Conservation (phyloP, 2,888 invertebrate species). For the Himalopsyche tibetana region DNA sequence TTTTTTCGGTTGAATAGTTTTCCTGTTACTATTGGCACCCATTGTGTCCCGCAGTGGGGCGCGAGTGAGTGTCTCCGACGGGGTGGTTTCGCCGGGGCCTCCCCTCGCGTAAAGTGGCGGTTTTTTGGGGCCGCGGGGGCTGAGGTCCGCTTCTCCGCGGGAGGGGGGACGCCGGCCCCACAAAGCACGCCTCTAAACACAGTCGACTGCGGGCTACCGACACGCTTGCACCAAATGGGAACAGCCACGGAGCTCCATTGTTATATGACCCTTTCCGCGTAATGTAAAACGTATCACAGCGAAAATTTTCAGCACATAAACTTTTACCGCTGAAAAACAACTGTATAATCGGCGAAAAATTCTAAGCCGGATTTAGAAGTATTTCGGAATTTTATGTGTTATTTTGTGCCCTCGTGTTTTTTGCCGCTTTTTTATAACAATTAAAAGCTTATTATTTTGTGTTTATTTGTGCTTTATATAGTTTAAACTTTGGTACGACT, state of each 20-base stretch:
- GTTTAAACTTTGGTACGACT: not conserved
- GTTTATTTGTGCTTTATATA: not conserved
- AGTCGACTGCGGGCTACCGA: conserved; percentile 56
- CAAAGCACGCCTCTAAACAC: conserved; percentile 39
- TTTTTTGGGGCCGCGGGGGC: conserved; percentile 31
- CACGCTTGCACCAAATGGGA: conserved; percentile 47
- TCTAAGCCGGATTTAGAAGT: not conserved
- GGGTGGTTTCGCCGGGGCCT: conserved; percentile 19
- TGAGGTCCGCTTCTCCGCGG: conserved; percentile 16
- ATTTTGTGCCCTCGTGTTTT: conserved; percentile 13
- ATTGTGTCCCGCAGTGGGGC: conserved; percentile 3
- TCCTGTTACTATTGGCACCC: not conserved
- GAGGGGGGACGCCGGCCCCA: conserved; percentile 31
- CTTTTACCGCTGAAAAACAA: conserved; percentile 14
- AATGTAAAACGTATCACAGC: not conserved
- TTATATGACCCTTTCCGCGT: conserved; percentile 11
- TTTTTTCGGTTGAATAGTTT: no score
- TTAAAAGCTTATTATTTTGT: conserved; percentile 6
- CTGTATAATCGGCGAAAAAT: not conserved
- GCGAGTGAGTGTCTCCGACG: conserved; percentile 14
- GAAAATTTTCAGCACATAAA: conserved; percentile 8
- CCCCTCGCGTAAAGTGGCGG: conserved; percentile 31
- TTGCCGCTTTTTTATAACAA: not conserved
- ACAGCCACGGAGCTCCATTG: not conserved
- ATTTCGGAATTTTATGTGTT: not conserved